phyloP scores from a whole-genome alignment of 2,888 invertebrate species.

The Cistogaster globosa region DNA sequence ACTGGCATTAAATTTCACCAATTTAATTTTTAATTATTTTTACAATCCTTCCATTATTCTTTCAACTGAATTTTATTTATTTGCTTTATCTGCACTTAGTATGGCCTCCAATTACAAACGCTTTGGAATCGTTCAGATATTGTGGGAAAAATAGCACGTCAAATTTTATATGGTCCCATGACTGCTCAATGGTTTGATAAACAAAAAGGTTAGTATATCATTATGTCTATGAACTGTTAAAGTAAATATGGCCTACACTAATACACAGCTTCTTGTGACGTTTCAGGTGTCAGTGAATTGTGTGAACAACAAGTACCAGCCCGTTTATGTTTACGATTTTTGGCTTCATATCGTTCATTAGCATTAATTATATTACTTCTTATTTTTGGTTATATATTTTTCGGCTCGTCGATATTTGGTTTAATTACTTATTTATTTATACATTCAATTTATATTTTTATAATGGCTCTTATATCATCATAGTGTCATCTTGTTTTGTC shows the following conservation, averaged over 20 bases:
- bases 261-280: constrained; percentile 48
- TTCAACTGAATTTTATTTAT: no score
- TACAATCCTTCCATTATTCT: no score
- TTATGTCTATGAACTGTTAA: not conserved
- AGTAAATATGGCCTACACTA: constrained; percentile 50
- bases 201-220: constrained; percentile 74
- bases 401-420: constrained; percentile 78
- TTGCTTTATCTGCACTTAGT: constrained; percentile 84
- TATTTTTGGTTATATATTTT: constrained; percentile 76
- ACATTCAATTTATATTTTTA: constrained; percentile 75
- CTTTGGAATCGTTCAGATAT: constrained; percentile 85
- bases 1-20: no score
- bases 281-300: constrained; percentile 77
- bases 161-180: constrained; percentile 80
- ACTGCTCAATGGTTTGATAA: constrained; percentile 82
- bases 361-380: constrained; percentile 74
- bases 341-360: constrained; percentile 79
- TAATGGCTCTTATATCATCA: constrained; percentile 78
- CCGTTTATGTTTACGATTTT: constrained; percentile 79
- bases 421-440: constrained; percentile 75
- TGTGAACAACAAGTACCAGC: constrained; percentile 79
- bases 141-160: constrained; percentile 79
- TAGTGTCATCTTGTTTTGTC: constrained; percentile 65
- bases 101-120: constrained; percentile 86
- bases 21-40: no score